Evolutionary conservation across 2,797 vertebrate species (phyloP), one percentile per base, ranked within the genome.

Genomic region (Halcyon chelicuti): DNA sequence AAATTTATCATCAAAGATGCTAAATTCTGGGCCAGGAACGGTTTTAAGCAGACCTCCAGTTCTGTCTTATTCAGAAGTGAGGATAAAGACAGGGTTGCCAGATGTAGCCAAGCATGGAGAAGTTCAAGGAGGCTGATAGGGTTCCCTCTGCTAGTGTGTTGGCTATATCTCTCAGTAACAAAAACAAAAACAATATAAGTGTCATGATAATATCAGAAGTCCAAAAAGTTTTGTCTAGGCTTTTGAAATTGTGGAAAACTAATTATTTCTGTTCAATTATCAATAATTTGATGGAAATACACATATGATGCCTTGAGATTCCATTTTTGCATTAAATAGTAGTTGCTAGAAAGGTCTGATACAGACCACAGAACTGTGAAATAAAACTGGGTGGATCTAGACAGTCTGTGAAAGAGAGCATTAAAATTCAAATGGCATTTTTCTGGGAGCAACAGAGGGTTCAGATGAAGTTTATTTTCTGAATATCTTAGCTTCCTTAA

Each of bases 401-500:
- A 93, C 86, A 93, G 82, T 80, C 76, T 94, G 91, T 90, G 91
- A 97, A 93, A 54, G 44, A 72, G 72, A 91, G 39, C 76, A 93
- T 94, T 97, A 95, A 90, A 92, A 97, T 95, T 92, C 95, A 95
- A 94, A 92, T 77, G 40, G 57, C 52, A 71, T 90, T 94, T 96
- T 85, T 46, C 88, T 92, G 74, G 51, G 90, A 96, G 80, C 74
- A 92, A 71, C 77, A 89, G 83, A 94, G 73, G 55, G 86, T 96
- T 97, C 93, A 96, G 85, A 73, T 31, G 86, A 95, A 96, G 87
- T 96, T 94, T 96, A 93, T 95, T 96, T 91, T 94, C 87, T 88
- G 89, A 91, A 90, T 75, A 71, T 88, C 73, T 95, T 93, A 86
- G 65, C 80, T 90, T 92, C 60, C 91, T 88, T 93, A 86, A 94